Base-by-base conservation (phyloP, 2,113 vertebrate genomes). In the Symphodus melops region DNA sequence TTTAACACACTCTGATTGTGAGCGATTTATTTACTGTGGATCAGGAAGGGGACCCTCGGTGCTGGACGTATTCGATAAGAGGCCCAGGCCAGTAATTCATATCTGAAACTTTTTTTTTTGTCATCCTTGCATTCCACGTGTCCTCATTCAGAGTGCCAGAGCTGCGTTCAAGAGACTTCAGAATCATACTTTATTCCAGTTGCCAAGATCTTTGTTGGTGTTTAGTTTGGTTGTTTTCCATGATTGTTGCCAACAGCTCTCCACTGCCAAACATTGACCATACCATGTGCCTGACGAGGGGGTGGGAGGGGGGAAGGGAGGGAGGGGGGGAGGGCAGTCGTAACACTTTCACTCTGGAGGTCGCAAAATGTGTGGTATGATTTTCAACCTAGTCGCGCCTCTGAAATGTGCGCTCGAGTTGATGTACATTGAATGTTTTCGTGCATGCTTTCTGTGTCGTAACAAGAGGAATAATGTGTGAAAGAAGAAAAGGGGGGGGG, bases 261-360 rank as follows among this genome's bases (percentile, higher is more conserved):
- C 88, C 87, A 93, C 92, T 93, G 92, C 92, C 92, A 93, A 93
- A 93, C 91, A 86, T 79, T 84, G 81, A 92, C 78, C 90, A 88
- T 88, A 88, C 83, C 90, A 92, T 91, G 92, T 93, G 92, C 92
- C 92, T 93, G 88, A 87, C 44, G 59, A 36, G 75, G 79, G 79
- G 73, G 19, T 13, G 49, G 4, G 48, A 20, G 13, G 25, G 36
- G 6, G 6, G 73, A 16, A 11, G 49, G 4, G 48, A 20, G 13
- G 25, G 36, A 5, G 6, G 44, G 56, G 33, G 55, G 8, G 8
- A 20, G 23, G 21, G 52, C n/a, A 19, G 55, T 37, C 23, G 20
- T 54, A 59, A 59, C 42, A 56, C 39, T 72, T 82, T 85, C 52
- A 75, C 20, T 49, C 37, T 25, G 71, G 92, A 88, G 82, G 88